Evolutionary conservation across 2,113 vertebrate genomes (phyloP).

Genomic region (Suricata suricatta): DNA sequence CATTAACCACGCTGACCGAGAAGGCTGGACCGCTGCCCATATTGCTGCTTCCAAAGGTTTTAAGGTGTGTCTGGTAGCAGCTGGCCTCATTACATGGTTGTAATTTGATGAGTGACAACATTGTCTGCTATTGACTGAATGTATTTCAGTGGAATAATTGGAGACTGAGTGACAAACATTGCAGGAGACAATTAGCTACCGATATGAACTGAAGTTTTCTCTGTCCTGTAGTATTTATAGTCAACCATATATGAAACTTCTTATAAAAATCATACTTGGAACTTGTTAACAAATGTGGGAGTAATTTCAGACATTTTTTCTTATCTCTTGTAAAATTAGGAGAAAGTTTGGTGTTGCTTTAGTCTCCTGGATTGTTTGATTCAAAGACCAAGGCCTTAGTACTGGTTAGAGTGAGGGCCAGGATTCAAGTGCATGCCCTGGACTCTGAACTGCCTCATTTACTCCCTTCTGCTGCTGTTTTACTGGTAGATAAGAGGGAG

Average conservation of each 20-base stretch:
- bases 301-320: neutral
- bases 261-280: neutral
- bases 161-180: neutral
- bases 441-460: neutral
- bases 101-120: slow-evolving; percentile 18
- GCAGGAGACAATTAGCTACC: neutral
- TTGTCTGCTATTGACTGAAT: neutral
- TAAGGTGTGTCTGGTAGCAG: slow-evolving; percentile 88
- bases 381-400: neutral
- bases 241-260: neutral
- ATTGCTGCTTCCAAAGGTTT: slow-evolving; percentile 95
- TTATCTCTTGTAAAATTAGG: neutral
- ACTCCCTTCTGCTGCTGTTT: neutral
- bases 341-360: neutral
- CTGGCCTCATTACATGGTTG: neutral
- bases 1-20: slow-evolving; percentile 92
- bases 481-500: neutral
- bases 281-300: slow-evolving; percentile 43
- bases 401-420: neutral
- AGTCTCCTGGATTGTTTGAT: neutral
- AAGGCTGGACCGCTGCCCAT: slow-evolving; percentile 96
- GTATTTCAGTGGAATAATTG: neutral
- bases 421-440: neutral
- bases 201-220: neutral
- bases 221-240: neutral